phyloP scores from a whole-genome alignment of 2,888 invertebrate species.

The Melinopterus prodromus region DNA sequence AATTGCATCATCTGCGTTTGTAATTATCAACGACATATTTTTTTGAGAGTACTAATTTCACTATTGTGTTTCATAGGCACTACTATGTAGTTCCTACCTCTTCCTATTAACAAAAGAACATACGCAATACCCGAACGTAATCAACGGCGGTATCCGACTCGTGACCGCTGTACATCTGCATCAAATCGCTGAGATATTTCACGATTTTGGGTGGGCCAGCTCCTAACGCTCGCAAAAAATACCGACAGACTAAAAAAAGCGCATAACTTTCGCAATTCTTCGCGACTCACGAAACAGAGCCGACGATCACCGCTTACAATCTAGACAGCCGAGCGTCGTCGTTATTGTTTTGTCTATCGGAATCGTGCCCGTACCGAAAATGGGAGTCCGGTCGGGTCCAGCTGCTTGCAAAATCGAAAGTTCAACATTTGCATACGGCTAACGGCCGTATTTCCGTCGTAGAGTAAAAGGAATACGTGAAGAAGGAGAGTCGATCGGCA shows the following conservation, averaged over 20 bases:
- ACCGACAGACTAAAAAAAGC: not conserved
- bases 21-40: too few relatives aligned
- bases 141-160: not conserved
- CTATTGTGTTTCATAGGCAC: too few relatives aligned
- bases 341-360: constrained; percentile 4
- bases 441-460: constrained; percentile 4
- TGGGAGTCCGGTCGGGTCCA: constrained; percentile 4
- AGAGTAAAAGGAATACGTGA: not conserved
- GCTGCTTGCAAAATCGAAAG: constrained; percentile 4
- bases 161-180: not conserved
- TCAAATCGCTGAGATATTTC: not conserved
- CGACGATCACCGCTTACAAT: not conserved
- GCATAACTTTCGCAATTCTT: not conserved
- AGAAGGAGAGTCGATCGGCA: not conserved
- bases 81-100: too few relatives aligned
- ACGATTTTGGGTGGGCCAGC: not conserved
- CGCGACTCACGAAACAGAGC: constrained; percentile 4
- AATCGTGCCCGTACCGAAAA: constrained; percentile 4
- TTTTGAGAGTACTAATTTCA: too few relatives aligned
- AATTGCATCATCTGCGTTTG: too few relatives aligned
- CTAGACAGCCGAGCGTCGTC: not conserved
- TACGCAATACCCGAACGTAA: not conserved
- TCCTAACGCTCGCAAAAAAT: not conserved
- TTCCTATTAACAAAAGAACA: not conserved
- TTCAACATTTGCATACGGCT: not conserved